Evolutionary conservation across 37 sponge, comb jelly and placozoan genomes (phyloP).

Genomic region (Beroe forskalii): DNA sequence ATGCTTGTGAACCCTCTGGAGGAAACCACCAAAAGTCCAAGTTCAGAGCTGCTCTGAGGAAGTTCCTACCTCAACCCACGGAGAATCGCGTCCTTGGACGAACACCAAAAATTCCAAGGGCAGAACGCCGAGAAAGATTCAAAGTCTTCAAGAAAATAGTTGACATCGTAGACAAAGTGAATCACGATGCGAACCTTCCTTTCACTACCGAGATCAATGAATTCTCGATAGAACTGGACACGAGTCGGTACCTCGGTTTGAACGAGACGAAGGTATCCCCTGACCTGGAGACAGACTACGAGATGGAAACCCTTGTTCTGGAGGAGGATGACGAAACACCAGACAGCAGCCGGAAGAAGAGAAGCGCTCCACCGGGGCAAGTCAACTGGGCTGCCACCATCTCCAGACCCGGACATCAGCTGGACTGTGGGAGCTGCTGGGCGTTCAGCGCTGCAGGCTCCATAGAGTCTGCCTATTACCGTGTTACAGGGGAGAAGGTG

Average conservation of each 20-base stretch:
- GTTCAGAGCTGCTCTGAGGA: background rate
- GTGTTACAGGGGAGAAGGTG: background rate
- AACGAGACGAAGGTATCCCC: background rate
- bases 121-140: background rate
- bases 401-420: background rate
- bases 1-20: no score
- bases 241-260: background rate
- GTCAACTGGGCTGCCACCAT: background rate
- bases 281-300: background rate
- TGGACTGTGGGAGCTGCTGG: constrained; percentile 1
- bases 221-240: background rate
- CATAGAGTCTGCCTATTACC: constrained; percentile 19
- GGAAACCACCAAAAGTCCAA: no score
- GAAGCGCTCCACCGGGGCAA: background rate
- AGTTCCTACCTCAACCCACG: background rate
- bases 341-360: background rate
- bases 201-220: constrained; percentile 16
- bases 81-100: no score
- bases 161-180: background rate
- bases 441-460: background rate
- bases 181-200: background rate
- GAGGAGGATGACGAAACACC: background rate
- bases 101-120: background rate
- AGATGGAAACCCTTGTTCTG: background rate
- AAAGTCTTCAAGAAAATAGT: constrained; percentile 11